These are phyloP conservation scores for Pachyramphus minor DNA, from an alignment of 2,113 vertebrate species.

Conservation along the genomic window DNA sequence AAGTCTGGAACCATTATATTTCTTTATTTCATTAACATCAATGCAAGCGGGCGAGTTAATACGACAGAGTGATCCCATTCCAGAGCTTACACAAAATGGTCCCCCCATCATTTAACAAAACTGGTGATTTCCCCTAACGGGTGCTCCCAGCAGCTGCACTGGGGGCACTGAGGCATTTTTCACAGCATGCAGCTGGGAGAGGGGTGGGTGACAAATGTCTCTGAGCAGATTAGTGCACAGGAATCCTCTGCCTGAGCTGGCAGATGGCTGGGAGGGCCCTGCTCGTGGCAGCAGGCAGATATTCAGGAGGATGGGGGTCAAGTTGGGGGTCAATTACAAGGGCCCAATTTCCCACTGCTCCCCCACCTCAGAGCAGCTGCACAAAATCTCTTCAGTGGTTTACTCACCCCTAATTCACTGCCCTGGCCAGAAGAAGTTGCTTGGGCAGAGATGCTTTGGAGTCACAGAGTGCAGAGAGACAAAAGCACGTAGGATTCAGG, in stretches of 20 bases:
- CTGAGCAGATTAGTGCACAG: not conserved
- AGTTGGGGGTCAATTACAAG: not conserved
- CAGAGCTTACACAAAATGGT: not conserved
- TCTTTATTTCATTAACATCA: conserved; percentile 67
- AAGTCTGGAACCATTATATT: conserved; percentile 70
- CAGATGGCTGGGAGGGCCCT: conserved; percentile 28
- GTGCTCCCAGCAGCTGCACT: not conserved
- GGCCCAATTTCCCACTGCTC: not conserved
- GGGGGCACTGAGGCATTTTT: not conserved
- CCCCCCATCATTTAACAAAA: conserved; percentile 10
- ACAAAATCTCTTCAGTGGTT: not conserved
- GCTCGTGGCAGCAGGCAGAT: not conserved
- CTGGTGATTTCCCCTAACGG: not conserved
- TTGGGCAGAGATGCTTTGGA: not conserved
- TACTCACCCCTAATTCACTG: not conserved
- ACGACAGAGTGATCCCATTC: not conserved
- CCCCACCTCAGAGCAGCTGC: not conserved
- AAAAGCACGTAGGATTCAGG: not conserved
- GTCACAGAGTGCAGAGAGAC: not conserved
- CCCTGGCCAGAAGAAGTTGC: not conserved
- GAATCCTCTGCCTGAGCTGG: conserved; percentile 7
- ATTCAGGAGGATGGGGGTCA: not conserved
- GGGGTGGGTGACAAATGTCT: not conserved
- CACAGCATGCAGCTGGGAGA: not conserved
- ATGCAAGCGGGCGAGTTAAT: not conserved